Evolutionary conservation across 2,113 vertebrate genomes (phyloP), one percentile per base, ranked within the genome.

Genomic region (Ailuropoda melanoleuca): DNA sequence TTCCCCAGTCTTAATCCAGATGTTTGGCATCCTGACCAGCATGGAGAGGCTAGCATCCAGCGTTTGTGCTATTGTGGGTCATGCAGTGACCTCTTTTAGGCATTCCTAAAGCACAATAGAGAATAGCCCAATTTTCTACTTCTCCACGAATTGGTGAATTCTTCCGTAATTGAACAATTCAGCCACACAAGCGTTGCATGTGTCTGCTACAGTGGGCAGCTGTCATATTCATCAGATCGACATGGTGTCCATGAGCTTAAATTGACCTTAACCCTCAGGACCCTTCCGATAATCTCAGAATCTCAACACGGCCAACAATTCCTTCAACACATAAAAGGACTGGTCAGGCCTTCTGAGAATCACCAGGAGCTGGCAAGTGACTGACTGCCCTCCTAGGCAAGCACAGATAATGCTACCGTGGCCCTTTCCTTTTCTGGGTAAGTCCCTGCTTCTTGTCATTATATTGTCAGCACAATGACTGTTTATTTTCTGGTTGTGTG

Each of bases 401-500:
- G 31, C 24, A 77, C 24, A 34, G 46, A 29, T 46, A 55, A 70
- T 23, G 26, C 48, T 46, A 53, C 39, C 6, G 1, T 0, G 3
- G 17, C 39, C 43, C 43, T 77, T 80, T 58, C 43, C 56, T 31
- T 93, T 78, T 55, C 29, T 60, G 89, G 34, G 6, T 46, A 81
- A 88, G 56, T 26, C 24, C n/a, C 55, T 1, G 3, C 3, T 70
- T 72, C 90, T 81, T 11, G 14, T 56, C 83, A 68, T 84, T 48
- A 24, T 37, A 17, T 4, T 85, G 53, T 81, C 81, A 89, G n/a
- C 78, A 92, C 37, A 56, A 53, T 88, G 56, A n/a, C 24, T 56
- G 19, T 66, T 93, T 91, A 37, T 66, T 96, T 95, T 75, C 88
- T 80, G 64, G n/a, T 64, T 66, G 13, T 82, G 50, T 37, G 62